phyloP scores from a whole-genome alignment of 2,113 vertebrate species.

The Phalacrocorax brasilianus region DNA sequence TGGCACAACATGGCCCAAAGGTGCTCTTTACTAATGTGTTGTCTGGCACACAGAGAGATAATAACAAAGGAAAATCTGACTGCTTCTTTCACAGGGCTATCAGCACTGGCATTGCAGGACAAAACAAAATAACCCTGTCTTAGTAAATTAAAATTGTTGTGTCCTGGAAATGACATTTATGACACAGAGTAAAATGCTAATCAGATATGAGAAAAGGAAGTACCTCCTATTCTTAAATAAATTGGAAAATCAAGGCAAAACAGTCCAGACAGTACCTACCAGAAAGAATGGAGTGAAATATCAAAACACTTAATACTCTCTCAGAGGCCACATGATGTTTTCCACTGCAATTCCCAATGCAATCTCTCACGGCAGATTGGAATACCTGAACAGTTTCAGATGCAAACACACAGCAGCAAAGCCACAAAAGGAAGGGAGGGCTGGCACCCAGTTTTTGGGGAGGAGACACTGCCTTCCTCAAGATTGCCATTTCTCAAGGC shows the following conservation, averaged over 20 bases:
- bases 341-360: background rate
- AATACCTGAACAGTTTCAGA: background rate
- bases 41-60: background rate
- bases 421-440: background rate
- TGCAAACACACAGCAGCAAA: background rate
- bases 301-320: background rate
- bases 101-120: background rate
- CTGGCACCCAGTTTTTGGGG: rapidly evolving
- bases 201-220: background rate
- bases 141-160: background rate
- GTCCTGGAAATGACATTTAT: background rate
- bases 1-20: background rate
- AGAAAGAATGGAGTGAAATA: background rate
- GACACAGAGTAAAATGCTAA: background rate
- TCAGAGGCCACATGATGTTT: background rate
- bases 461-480: background rate
- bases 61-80: background rate
- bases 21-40: background rate
- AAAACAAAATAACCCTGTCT: background rate
- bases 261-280: background rate
- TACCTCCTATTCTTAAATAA: background rate
- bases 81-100: background rate
- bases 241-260: background rate
- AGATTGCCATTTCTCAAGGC: background rate
- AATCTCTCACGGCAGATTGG: background rate